Conservation (phyloP, 2,113 vertebrate species). For the Trogon melanurus region DNA sequence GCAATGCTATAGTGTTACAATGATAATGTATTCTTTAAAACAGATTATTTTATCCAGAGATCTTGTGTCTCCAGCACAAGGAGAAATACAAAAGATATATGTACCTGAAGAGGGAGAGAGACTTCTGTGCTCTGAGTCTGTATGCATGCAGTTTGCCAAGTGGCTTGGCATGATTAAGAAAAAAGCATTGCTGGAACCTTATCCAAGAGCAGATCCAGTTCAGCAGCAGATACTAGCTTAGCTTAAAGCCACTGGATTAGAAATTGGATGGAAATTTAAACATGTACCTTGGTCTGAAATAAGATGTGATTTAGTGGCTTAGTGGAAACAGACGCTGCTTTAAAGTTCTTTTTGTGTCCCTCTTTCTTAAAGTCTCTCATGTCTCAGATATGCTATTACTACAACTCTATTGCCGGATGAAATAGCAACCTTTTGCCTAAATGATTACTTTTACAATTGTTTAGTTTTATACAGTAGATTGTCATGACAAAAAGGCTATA, state of each 20-base stretch:
- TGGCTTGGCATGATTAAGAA: background rate
- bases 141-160: background rate
- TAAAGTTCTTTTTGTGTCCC: constrained; percentile 12
- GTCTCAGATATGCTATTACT: constrained; percentile 24
- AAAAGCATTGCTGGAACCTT: constrained; percentile 8
- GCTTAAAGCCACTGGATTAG: constrained; percentile 38
- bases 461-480: background rate
- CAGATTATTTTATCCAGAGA: background rate
- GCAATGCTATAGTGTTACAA: background rate
- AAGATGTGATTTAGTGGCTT: constrained; percentile 58
- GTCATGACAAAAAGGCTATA: background rate
- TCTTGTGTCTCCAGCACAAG: background rate
- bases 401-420: background rate
- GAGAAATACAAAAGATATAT: background rate
- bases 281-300: constrained; percentile 30
- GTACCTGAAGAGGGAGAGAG: background rate
- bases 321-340: constrained; percentile 43
- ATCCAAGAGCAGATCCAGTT: constrained; percentile 16
- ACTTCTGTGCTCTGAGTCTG: background rate
- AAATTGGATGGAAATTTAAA: constrained; percentile 53
- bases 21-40: background rate
- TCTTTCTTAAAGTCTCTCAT: background rate
- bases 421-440: constrained; percentile 28
- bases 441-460: background rate
- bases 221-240: constrained; percentile 29